These are phyloP conservation scores for Centruroides vittatus DNA, from an alignment of 1,140 invertebrate species.

Conservation along the genomic window DNA sequence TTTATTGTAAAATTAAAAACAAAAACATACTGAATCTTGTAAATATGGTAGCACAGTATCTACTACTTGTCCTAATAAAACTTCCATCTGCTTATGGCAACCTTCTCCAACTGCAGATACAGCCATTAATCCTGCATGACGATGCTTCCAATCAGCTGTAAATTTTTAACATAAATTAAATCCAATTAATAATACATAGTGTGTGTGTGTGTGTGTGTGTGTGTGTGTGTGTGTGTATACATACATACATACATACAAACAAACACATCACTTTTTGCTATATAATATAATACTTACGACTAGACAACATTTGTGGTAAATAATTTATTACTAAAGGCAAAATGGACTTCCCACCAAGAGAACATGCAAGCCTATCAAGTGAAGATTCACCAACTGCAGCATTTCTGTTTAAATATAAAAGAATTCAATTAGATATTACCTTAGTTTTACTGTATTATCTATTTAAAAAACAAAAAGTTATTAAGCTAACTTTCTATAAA, in stretches of 20 bases:
- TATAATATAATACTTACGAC: conserved; percentile 35
- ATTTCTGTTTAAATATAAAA: conserved; percentile 43
- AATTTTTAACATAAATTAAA: background rate
- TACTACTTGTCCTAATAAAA: conserved; percentile 77
- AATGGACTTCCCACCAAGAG: conserved; percentile 88
- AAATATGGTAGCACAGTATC: conserved; percentile 76
- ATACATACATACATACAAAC: too few species aligned
- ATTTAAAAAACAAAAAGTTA: too few species aligned
- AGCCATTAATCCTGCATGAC: conserved; percentile 95
- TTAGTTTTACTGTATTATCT: too few species aligned
- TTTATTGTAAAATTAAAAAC: too few species aligned
- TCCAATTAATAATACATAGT: too few species aligned
- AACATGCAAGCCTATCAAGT: conserved; percentile 88
- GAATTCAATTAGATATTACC: too few species aligned
- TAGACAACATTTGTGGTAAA: conserved; percentile 64
- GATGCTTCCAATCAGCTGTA: conserved; percentile 38
- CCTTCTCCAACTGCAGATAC: conserved; percentile 96
- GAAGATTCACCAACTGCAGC: conserved; percentile 91
- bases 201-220: too few species aligned
- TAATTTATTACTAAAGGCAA: conserved; percentile 74
- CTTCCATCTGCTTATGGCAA: conserved; percentile 95
- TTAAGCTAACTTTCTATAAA: too few species aligned
- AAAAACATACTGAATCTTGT: conserved; percentile 54
- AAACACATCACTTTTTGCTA: too few species aligned
- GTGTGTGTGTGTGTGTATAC: too few species aligned